These are phyloP conservation scores for Polydrusus pterygomalis DNA, from an alignment of 2,888 invertebrate genomes.

Conservation along the genomic window DNA sequence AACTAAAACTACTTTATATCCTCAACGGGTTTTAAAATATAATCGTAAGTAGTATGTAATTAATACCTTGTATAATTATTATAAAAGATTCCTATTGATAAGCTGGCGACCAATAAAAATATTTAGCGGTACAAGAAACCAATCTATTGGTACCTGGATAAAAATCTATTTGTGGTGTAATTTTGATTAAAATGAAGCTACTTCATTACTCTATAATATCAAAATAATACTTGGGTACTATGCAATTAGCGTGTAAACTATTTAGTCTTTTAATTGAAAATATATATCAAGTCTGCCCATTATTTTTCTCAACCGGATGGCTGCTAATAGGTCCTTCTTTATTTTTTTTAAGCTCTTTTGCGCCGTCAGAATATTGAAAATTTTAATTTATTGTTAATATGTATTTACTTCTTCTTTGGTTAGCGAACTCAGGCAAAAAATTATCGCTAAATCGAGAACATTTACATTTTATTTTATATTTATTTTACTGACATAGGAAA, in stretches of 20 bases:
- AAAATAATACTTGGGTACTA: constrained; percentile 60
- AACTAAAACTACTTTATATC: background rate
- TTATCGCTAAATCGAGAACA: constrained; percentile 30
- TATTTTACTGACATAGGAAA: constrained; percentile 39
- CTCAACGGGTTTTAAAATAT: background rate
- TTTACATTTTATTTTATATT: constrained; percentile 45
- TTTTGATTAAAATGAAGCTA: constrained; percentile 59
- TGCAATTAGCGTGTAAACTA: constrained; percentile 64
- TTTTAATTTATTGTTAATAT: constrained; percentile 46
- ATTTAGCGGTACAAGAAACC: constrained; percentile 29
- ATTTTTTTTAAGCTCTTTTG: constrained; percentile 38
- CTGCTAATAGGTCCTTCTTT: constrained; percentile 62
- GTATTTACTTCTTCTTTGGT: constrained; percentile 19
- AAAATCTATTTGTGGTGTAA: constrained; percentile 57
- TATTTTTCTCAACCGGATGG: constrained; percentile 63
- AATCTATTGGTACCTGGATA: constrained; percentile 59
- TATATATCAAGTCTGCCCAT: constrained; percentile 63
- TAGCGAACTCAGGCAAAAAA: constrained; percentile 23
- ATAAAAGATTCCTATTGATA: constrained; percentile 27
- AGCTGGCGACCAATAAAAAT: constrained; percentile 31
- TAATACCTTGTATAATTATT: constrained; percentile 4
- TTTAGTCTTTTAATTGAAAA: constrained; percentile 64
- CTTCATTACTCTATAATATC: constrained; percentile 60
- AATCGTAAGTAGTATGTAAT: constrained; percentile 12
- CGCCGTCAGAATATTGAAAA: constrained; percentile 43